Conservation (phyloP, 2,888 invertebrate genomes). For the Conus canariensis region DNA sequence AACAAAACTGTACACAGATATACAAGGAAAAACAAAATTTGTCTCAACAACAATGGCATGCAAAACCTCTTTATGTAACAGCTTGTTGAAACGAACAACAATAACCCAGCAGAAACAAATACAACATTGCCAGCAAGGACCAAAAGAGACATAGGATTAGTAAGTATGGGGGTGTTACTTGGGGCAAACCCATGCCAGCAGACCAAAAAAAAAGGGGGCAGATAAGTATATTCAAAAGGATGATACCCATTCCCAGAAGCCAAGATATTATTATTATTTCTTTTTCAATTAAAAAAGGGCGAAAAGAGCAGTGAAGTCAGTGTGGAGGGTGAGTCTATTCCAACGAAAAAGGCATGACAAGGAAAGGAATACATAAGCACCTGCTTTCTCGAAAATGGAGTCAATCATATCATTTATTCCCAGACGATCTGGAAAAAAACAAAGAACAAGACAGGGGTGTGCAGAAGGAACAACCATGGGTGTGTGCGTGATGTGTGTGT, state of each 20-base stretch:
- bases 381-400: slow-evolving; percentile 67
- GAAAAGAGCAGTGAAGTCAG: background rate
- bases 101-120: too few species aligned
- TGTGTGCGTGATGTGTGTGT: background rate
- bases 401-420: slow-evolving; percentile 67
- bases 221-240: background rate
- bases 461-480: background rate
- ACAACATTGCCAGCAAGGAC: too few species aligned
- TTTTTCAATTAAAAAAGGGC: background rate
- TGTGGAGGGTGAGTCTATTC: background rate
- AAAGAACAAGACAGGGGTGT: background rate
- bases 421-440: slow-evolving; percentile 56
- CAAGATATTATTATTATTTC: background rate
- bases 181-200: too few species aligned
- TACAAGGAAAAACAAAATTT: background rate
- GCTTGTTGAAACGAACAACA: too few species aligned
- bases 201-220: too few species aligned
- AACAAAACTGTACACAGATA: background rate
- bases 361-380: slow-evolving; percentile 54
- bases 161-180: too few species aligned
- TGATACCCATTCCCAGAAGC: background rate
- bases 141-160: too few species aligned
- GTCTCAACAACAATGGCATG: background rate
- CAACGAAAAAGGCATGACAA: slow-evolving; percentile 14
- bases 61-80: background rate